A percentile compares a stretch with the other conserved stretches of the same genome.
phyloP scores from a whole-genome alignment of 2,113 vertebrate species.

The Sinocyclocheilus rhinocerous region DNA sequence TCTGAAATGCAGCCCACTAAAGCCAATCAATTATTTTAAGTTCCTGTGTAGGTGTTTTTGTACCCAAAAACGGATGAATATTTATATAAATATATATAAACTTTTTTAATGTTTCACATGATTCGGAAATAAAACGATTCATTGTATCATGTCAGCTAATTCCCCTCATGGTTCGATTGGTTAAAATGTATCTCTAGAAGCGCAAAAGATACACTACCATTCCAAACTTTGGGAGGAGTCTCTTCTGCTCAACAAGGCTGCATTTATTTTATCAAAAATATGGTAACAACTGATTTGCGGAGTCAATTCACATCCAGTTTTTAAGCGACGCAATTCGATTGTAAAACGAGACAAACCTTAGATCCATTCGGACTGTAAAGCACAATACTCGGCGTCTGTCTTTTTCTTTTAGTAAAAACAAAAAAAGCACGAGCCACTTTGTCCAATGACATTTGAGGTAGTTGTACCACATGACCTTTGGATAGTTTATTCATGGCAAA shows the following conservation, averaged over 20 bases:
- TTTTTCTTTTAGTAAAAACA: no score
- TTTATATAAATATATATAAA: background rate
- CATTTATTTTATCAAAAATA: background rate
- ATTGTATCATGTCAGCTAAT: background rate
- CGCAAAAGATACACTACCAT: background rate
- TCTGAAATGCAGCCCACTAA: constrained; percentile 54
- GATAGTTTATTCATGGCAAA: background rate
- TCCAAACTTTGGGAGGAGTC: background rate
- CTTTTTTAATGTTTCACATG: background rate
- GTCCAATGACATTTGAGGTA: background rate
- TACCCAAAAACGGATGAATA: background rate
- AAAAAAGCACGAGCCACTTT: no score
- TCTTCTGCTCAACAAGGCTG: background rate
- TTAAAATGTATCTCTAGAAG: background rate
- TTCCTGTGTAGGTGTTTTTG: constrained; percentile 20
- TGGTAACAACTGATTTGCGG: no score
- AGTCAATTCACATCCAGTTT: no score
- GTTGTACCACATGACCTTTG: background rate
- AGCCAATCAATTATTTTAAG: constrained; percentile 68
- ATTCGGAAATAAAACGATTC: background rate
- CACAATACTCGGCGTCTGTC: no score
- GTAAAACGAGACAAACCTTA: no score
- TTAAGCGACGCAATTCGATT: no score
- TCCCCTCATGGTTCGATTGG: background rate
- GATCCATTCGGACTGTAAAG: no score